These are phyloP conservation scores for Cygnus buccinator DNA, from an alignment of 2,113 vertebrate genomes.

Conservation along the genomic window DNA sequence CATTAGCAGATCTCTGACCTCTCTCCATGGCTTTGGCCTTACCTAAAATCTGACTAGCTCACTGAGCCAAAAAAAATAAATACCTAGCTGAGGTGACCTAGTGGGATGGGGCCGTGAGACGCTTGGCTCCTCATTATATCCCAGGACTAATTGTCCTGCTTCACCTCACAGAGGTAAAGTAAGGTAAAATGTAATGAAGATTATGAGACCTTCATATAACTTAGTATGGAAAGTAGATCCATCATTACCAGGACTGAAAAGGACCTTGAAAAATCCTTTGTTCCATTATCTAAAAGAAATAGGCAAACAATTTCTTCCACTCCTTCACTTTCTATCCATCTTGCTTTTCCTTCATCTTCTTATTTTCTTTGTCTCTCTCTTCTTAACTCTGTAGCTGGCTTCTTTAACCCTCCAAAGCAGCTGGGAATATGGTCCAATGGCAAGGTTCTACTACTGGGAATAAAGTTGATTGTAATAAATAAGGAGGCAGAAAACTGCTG, in stretches of 20 bases:
- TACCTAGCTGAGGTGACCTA: background rate
- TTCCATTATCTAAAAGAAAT: background rate
- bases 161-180: background rate
- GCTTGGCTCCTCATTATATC: background rate
- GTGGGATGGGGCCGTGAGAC: background rate
- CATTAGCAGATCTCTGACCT: background rate
- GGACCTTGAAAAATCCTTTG: constrained; percentile 30
- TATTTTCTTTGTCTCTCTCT: background rate
- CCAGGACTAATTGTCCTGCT: background rate
- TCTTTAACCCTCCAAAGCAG: background rate
- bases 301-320: background rate
- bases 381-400: background rate
- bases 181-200: background rate
- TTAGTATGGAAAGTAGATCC: background rate
- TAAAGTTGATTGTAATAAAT: constrained; percentile 60
- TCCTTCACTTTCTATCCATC: background rate
- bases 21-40: background rate
- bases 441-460: background rate
- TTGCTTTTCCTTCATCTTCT: background rate
- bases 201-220: background rate
- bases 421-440: background rate
- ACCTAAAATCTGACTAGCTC: background rate
- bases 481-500: constrained; percentile 38
- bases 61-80: background rate
- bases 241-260: background rate